Evolutionary conservation across 2,888 invertebrate species (phyloP).

Genomic region (Candidula unifasciata): DNA sequence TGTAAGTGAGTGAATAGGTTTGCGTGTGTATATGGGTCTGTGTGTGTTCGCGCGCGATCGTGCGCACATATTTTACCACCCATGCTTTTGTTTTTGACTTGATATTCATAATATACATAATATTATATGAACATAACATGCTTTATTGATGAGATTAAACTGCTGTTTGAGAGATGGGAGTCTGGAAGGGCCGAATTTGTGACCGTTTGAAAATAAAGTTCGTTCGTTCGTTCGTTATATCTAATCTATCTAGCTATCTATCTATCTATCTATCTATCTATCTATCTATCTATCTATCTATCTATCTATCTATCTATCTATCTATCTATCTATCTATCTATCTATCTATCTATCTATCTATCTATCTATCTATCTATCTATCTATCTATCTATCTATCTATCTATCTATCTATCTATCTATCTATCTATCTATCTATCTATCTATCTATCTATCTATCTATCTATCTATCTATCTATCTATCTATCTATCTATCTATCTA

Average conservation of each 20-base stretch:
- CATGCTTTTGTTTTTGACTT: too few species aligned
- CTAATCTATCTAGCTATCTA: neutral
- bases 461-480: slow-evolving; percentile 3
- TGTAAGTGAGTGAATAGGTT: too few species aligned
- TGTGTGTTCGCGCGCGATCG: too few species aligned
- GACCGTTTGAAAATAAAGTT: too few species aligned
- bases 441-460: slow-evolving; percentile 3
- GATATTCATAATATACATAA: too few species aligned
- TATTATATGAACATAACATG: too few species aligned
- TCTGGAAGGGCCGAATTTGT: too few species aligned
- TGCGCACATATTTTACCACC: too few species aligned
- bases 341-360: neutral
- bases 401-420: slow-evolving; percentile 12
- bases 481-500: slow-evolving; percentile 15
- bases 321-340: neutral
- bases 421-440: slow-evolving; percentile 10
- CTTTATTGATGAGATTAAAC: too few species aligned
- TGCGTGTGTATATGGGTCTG: too few species aligned
- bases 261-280: slow-evolving; percentile 9
- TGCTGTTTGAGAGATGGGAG: too few species aligned
- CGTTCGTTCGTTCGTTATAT: too few species aligned
- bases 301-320: neutral
- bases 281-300: slow-evolving; percentile 1
- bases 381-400: neutral
- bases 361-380: neutral